Evolutionary conservation across 2,888 invertebrate genomes (phyloP).

Genomic region (Himalopsyche kuldschensis): DNA sequence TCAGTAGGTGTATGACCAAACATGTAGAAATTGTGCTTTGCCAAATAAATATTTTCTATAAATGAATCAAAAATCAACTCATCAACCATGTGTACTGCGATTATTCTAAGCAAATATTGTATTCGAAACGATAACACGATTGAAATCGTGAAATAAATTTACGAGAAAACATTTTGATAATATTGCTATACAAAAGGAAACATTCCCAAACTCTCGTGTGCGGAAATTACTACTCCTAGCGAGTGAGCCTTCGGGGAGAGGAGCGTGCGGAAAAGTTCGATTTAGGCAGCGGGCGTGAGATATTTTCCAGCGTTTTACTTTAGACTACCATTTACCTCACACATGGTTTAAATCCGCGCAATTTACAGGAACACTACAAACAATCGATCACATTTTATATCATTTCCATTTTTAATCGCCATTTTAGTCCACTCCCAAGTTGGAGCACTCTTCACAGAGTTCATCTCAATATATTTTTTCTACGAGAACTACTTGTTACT

Average conservation of each 20-base stretch:
- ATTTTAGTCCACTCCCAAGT: too few species aligned
- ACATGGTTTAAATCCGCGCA: constrained; percentile 26
- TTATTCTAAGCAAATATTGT: too few species aligned
- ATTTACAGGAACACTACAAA: not conserved
- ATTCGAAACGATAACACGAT: too few species aligned
- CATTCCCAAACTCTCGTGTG: not conserved
- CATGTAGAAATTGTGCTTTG: too few species aligned
- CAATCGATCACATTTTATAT: not conserved
- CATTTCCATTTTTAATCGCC: not conserved
- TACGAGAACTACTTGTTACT: too few species aligned
- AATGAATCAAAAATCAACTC: too few species aligned
- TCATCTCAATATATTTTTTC: too few species aligned
- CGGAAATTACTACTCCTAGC: not conserved
- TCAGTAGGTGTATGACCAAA: too few species aligned
- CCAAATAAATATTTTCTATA: too few species aligned
- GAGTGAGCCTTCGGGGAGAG: not conserved
- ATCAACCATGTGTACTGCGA: too few species aligned
- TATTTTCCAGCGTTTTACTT: constrained; percentile 26
- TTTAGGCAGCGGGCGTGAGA: constrained; percentile 25
- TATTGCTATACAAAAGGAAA: not conserved
- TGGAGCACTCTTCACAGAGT: too few species aligned
- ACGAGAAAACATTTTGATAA: not conserved
- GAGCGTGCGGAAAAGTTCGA: not conserved
- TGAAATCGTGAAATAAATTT: not conserved
- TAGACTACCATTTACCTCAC: constrained; percentile 16